Conservation (phyloP, 2,113 vertebrate genomes). For the Anarrhichthys ocellatus region DNA sequence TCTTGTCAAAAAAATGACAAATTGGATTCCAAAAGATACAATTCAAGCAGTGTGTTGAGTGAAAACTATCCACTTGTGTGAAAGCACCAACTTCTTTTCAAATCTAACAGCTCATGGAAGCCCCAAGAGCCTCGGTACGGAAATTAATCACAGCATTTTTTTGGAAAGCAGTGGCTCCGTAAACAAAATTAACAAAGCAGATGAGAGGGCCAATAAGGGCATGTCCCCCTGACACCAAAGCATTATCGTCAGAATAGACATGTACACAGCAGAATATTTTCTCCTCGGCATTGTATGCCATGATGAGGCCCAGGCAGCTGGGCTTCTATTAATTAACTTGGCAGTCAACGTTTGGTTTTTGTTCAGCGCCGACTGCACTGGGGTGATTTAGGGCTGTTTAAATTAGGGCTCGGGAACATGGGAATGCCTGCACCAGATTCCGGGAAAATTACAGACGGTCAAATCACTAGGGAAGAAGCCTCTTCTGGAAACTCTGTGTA, state of each 20-base stretch:
- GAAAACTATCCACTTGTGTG: conserved; percentile 35
- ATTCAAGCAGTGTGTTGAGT: conserved; percentile 1
- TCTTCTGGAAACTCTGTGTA: conserved; percentile 72
- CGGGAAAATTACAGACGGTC: conserved; percentile 71
- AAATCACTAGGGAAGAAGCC: conserved; percentile 61
- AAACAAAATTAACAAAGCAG: conserved; percentile 74
- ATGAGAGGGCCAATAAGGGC: conserved; percentile 59
- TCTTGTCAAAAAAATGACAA: conserved; percentile 5
- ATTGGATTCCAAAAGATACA: conserved; percentile 33
- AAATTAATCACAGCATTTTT: conserved; percentile 72
- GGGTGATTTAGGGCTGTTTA: conserved; percentile 77
- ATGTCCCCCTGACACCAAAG: conserved; percentile 68
- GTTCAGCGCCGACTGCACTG: conserved; percentile 62
- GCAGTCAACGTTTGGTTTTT: conserved; percentile 79
- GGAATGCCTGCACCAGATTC: conserved; percentile 72
- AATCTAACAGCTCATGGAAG: conserved; percentile 30
- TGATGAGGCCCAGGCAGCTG: conserved; percentile 76
- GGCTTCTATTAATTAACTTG: conserved; percentile 84
- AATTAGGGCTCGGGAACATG: conserved; percentile 70
- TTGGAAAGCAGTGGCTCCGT: conserved; percentile 48
- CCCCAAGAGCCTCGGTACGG: conserved; percentile 43
- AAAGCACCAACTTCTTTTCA: conserved; percentile 43
- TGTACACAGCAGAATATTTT: conserved; percentile 56
- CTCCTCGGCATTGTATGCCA: conserved; percentile 55
- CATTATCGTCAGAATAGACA: conserved; percentile 68